Evolutionary conservation across 2,888 invertebrate genomes (phyloP), one percentile per base, ranked within the genome.

Genomic region (Zaprionus lineosus): DNA sequence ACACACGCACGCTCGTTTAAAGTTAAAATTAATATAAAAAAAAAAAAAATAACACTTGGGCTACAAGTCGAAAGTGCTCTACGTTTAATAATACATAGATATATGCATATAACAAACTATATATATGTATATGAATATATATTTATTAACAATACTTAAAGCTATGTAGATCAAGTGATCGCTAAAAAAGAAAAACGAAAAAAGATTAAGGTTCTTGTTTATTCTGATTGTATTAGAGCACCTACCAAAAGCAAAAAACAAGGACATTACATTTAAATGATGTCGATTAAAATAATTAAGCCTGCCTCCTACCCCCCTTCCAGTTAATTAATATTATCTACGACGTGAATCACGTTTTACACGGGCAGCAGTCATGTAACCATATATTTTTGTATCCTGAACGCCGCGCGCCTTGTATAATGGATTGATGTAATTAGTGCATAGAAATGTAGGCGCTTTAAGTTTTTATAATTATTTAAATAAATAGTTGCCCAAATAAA

Each of bases 11-110:
- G n/a, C 48, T 50, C 48, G 41, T 65, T 37, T 55, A 56, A 68
- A 50, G 37, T 44, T 44, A 57, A 59, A 58, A 52, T 63, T 26
- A 53, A 74, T 86, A 70, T 76, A 73, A 71, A 73, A 56, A 60
- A 11, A 7, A 6, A 43, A 57, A 41, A 36, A 11, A 41, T 57
- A 52, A 41, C 83, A 70, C 81, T 83, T 75, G 48, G 81, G 70
- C 77, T 78, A 55, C 56, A 78, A 78, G 77, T 47, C 76, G 28
- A 65, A 69, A 69, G 79, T 83, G 76, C 21, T 65, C 50, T 63
- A 65, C 36, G 26, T 66, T 59, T 72, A 58, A 78, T 3, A 28
- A n/a, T n/a, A n/a, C n/a, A n/a, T n/a, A n/a, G 60, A 40, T 52
- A 52, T 29, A 63, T 48, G n/a, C n/a, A 59, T 26, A 64, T 8